Evolutionary conservation across 1,140 invertebrate species (phyloP).

Genomic region (Meloidogyne chitwoodi): DNA sequence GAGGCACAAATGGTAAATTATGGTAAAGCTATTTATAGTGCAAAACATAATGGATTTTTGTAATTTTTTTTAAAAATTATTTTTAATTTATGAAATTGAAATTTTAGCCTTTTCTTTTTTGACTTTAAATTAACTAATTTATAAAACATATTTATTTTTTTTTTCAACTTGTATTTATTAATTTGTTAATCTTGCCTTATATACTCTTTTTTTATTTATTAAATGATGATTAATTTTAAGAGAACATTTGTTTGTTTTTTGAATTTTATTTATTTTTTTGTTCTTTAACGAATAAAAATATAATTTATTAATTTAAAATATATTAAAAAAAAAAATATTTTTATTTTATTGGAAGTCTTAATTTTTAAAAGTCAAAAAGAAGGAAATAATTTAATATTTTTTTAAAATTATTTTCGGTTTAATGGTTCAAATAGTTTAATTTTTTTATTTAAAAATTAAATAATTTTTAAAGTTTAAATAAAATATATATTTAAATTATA

Average conservation of each 20-base stretch:
- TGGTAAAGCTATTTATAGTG: not conserved
- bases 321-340: too few relatives aligned
- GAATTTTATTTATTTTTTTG: too few relatives aligned
- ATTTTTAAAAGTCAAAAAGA: too few relatives aligned
- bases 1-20: constrained; percentile 5
- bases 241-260: too few relatives aligned
- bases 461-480: not conserved
- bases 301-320: too few relatives aligned
- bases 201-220: not conserved
- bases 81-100: not conserved
- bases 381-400: too few relatives aligned
- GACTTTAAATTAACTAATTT: not conserved
- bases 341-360: too few relatives aligned
- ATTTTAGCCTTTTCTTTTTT: not conserved
- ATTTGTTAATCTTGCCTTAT: not conserved
- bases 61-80: not conserved
- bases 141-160: not conserved
- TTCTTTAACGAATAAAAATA: too few relatives aligned
- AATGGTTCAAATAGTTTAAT: too few relatives aligned
- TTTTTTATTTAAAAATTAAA: too few relatives aligned
- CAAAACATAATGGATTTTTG: not conserved
- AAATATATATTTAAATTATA: not conserved
- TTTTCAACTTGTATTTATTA: not conserved
- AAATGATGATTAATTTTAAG: too few relatives aligned
- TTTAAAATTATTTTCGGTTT: too few relatives aligned